Conservation (phyloP, 2,888 invertebrate species). For the Sarcophaga subvicina region DNA sequence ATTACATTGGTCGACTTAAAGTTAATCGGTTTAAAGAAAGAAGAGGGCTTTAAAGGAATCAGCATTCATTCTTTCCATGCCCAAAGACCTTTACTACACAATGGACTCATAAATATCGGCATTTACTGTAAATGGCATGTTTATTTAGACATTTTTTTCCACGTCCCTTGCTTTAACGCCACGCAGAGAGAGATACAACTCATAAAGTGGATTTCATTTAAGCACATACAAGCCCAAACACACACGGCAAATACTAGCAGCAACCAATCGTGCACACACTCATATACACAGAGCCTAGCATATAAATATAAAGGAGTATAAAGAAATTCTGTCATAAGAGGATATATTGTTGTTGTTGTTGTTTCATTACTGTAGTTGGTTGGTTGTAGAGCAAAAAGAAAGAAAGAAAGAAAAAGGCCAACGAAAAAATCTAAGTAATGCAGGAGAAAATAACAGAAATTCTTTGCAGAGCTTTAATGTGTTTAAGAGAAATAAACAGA, state of each 20-base stretch:
- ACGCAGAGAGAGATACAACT: not conserved
- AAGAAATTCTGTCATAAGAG: not conserved
- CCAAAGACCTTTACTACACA: not conserved
- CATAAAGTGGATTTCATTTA: not conserved
- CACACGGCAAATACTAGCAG: not conserved
- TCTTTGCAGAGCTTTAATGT: conserved; percentile 59
- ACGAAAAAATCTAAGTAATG: conserved; percentile 48
- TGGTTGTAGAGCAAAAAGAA: not conserved
- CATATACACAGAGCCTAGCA: too few relatives aligned
- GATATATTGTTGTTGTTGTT: not conserved
- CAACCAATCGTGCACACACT: too few relatives aligned
- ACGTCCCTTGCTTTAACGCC: not conserved
- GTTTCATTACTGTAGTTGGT: conserved; percentile 36
- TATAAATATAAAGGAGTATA: too few relatives aligned
- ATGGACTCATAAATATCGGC: not conserved
- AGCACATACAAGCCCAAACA: not conserved
- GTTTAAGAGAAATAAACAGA: not conserved
- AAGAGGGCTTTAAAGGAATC: too few relatives aligned
- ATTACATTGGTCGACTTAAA: too few relatives aligned
- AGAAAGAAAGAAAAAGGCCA: not conserved
- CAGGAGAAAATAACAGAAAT: conserved; percentile 49
- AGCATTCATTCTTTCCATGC: too few relatives aligned
- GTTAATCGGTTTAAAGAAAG: too few relatives aligned
- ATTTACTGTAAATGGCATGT: not conserved
- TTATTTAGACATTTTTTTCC: conserved; percentile 12